Evolutionary conservation across 2,113 vertebrate genomes (phyloP).

Genomic region (Phocoena phocoena): DNA sequence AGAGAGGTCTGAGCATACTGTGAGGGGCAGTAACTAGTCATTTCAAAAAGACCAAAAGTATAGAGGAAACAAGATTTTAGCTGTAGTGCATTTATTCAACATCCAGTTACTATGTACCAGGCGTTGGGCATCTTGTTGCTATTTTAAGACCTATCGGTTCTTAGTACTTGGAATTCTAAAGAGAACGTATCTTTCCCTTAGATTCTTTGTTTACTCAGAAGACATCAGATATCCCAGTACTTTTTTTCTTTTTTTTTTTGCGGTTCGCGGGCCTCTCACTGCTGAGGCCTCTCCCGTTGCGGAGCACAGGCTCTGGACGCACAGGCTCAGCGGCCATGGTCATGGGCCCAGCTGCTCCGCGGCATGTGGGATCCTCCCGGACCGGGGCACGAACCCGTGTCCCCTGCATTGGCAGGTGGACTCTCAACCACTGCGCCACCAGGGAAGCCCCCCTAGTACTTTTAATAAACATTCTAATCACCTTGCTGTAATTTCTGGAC

Average conservation of each 20-base stretch:
- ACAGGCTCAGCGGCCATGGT: too few species aligned
- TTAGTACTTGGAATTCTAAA: neutral
- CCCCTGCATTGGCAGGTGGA: too few species aligned
- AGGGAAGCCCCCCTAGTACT: neutral
- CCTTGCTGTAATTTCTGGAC: neutral
- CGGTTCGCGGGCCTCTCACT: too few species aligned
- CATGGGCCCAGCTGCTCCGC: too few species aligned
- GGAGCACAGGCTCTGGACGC: too few species aligned
- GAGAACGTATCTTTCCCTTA: neutral
- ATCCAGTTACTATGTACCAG: neutral
- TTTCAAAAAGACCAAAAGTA: neutral
- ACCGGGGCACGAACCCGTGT: too few species aligned
- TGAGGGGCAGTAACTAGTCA: neutral
- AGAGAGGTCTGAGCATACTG: neutral
- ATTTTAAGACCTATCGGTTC: neutral
- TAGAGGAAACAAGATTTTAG: neutral
- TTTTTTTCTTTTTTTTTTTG: neutral
- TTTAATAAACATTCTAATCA: conserved; percentile 2
- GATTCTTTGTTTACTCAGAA: neutral
- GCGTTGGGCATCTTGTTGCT: neutral
- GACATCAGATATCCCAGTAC: neutral
- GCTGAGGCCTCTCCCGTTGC: too few species aligned
- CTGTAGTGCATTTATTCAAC: neutral
- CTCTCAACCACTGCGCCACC: too few species aligned
- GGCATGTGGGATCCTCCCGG: too few species aligned